Percentiles rank a stretch among this genome's conserved stretches.
Conservation (phyloP, 2,888 invertebrate genomes). For the Dichetophora obliterata region DNA sequence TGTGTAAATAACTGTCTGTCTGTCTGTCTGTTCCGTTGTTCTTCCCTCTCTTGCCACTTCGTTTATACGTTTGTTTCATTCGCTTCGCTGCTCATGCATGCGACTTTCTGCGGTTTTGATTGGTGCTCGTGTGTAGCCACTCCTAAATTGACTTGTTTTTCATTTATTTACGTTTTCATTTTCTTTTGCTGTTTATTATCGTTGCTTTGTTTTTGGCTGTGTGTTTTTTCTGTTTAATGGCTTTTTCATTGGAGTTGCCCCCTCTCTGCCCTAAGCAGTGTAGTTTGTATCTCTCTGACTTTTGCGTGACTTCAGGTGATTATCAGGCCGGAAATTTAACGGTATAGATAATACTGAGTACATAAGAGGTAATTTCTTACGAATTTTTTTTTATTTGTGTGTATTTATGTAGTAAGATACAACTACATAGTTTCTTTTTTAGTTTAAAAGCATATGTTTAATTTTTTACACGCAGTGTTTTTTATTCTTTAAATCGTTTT, state of each 20-base stretch:
- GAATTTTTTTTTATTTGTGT: neutral
- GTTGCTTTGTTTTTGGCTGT: conserved; percentile 30
- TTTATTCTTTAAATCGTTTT: too few species aligned
- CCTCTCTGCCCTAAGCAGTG: neutral
- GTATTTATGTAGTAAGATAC: too few species aligned
- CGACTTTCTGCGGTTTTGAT: conserved; percentile 44
- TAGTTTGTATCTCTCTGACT: conserved; percentile 21
- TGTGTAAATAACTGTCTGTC: conserved; percentile 1
- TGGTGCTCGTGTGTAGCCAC: conserved; percentile 49
- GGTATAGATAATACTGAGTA: neutral
- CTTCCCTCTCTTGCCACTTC: conserved; percentile 24
- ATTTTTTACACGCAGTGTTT: too few species aligned
- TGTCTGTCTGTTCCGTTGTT: conserved; percentile 22
- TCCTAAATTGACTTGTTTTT: conserved; percentile 45
- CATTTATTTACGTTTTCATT: conserved; percentile 29
- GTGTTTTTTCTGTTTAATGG: conserved; percentile 14
- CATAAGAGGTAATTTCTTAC: neutral
- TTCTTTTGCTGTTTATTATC: conserved; percentile 31
- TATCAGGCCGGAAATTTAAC: conserved; percentile 33
- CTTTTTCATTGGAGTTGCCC: conserved; percentile 2
- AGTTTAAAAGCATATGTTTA: too few species aligned
- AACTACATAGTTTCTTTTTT: too few species aligned
- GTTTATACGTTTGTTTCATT: conserved; percentile 32
- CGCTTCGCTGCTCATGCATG: conserved; percentile 27
- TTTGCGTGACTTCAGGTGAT: conserved; percentile 46